A percentile compares a stretch with the other conserved stretches of the same genome.
Evolutionary conservation across 2,113 vertebrate species (phyloP).

Genomic region (Chiloscyllium plagiosum): DNA sequence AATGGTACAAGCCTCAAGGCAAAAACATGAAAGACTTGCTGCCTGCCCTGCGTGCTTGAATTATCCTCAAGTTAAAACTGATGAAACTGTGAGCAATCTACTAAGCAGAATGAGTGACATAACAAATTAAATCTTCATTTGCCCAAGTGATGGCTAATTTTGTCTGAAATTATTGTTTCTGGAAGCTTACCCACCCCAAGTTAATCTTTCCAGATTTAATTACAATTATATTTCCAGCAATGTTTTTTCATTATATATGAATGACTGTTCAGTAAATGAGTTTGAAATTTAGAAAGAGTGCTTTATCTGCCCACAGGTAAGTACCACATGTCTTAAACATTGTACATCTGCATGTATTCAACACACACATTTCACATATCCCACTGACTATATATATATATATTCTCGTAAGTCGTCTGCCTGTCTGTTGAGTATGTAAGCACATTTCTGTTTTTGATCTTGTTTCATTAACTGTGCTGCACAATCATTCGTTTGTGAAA

Average conservation of each 20-base stretch:
- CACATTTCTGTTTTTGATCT: background rate
- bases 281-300: background rate
- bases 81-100: too few species aligned
- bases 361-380: background rate
- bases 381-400: slow-evolving; percentile 9
- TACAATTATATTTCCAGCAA: background rate
- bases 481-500: background rate
- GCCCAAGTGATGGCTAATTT: too few species aligned
- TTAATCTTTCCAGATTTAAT: background rate
- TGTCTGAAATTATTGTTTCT: too few species aligned
- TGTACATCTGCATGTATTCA: background rate
- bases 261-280: slow-evolving; percentile 23
- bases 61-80: too few species aligned
- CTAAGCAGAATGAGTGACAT: too few species aligned
- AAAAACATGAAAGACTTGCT: too few species aligned
- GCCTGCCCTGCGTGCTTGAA: too few species aligned
- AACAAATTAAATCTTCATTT: too few species aligned
- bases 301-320: background rate
- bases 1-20: too few species aligned
- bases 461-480: background rate
- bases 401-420: background rate
- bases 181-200: too few species aligned
- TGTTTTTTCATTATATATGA: slow-evolving; percentile 9
- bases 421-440: background rate
- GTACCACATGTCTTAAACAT: background rate